phyloP scores from a whole-genome alignment of 2,888 invertebrate species.

The Tortricodes alternella region DNA sequence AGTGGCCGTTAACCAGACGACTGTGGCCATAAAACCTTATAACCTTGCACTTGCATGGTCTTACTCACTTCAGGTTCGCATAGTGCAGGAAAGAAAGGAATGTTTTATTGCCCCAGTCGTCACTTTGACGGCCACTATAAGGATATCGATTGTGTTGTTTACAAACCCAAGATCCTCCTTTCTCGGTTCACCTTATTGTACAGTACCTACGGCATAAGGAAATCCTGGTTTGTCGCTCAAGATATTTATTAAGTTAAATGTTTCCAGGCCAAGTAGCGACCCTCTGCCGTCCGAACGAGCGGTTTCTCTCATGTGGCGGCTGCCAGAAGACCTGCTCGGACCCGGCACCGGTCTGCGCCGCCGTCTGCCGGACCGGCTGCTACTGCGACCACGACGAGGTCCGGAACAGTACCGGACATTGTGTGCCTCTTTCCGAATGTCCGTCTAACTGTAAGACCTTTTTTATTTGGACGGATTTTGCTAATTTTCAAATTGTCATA shows the following conservation, averaged over 20 bases:
- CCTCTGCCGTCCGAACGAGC: slow-evolving; percentile 56
- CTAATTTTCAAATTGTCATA: too few species aligned
- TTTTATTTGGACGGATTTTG: slow-evolving; percentile 32
- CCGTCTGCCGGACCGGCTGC: slow-evolving; percentile 58
- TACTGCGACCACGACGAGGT: slow-evolving; percentile 57
- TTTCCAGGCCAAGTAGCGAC: slow-evolving; percentile 55
- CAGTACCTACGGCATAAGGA: neutral
- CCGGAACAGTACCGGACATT: slow-evolving; percentile 52
- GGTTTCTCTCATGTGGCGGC: slow-evolving; percentile 55
- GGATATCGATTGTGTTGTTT: too few species aligned
- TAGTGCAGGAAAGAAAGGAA: too few species aligned
- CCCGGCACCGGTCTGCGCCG: slow-evolving; percentile 55
- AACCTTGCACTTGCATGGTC: too few species aligned
- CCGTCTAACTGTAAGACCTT: slow-evolving; percentile 55
- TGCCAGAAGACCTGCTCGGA: slow-evolving; percentile 60
- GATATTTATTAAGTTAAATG: neutral
- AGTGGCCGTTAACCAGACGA: too few species aligned
- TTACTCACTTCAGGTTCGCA: too few species aligned
- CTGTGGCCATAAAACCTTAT: too few species aligned
- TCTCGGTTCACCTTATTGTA: neutral
- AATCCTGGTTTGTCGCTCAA: neutral
- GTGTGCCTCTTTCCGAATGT: slow-evolving; percentile 58
- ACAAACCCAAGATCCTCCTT: neutral
- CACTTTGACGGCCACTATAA: too few species aligned
- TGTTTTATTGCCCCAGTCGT: too few species aligned